Evolutionary conservation across 37 sponge, comb jelly and placozoan genomes (phyloP), one percentile per base, ranked within the genome.

Genomic region (Diacarnus erythraeanus): DNA sequence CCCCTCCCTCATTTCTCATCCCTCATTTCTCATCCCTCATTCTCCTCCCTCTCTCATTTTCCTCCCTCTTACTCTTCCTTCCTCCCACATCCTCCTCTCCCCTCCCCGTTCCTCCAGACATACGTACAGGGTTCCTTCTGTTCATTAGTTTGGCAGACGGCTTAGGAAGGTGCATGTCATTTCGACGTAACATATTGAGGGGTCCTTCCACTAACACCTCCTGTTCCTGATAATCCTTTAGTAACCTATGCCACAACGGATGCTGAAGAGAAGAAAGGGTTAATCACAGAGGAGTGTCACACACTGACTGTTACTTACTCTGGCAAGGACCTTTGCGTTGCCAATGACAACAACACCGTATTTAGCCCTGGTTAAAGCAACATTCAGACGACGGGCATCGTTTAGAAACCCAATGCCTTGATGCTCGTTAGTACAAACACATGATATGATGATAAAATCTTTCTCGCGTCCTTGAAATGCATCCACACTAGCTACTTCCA

Each of bases 381-480:
- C 98, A 65, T 97, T 97, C 59, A 97, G 87, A 23, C 98, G 80
- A 10, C 98, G 66, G n/a, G 93, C 92, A 79, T 97, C 98, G 74
- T 94, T 97, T 23, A 97, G 84, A 63, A 97, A 97, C 57, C 98
- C 95, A 77, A 97, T 82, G 57, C 98, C 95, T 59, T 97, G 98
- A 71, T 97, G 95, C 69, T 97, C 98, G 75, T 97, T 97, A 39
- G 95, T 80, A 5, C 98, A 69, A 22, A 94, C 95, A 92, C 98
- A 97, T 12, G 90, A 86, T 37, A 97, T 86, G 38, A 97, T 94
- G 66, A 97, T 97, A 78, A 89, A 94, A 61, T 97, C 98, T 57
- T 97, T 97, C 82, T 97, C 98, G 26, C 98, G 44, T 0, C 98
- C 98, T 85, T 97, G 98, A 74, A 97, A 97, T 33, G 98, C 98